Conservation (phyloP, 2,113 vertebrate species). For the Oreochromis tanganicae region DNA sequence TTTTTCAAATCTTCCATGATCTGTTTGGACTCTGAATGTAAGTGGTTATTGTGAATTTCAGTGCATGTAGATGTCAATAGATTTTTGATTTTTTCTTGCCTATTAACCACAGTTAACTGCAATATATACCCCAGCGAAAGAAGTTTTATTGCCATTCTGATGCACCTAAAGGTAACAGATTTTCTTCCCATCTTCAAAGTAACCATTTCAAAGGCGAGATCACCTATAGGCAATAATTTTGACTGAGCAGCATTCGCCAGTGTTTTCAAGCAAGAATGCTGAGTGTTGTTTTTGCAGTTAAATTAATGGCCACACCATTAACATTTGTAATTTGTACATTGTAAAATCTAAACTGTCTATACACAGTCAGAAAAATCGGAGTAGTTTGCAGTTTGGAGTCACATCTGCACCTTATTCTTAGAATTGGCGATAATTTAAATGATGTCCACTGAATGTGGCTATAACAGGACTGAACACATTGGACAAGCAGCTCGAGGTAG, state of each 20-base stretch:
- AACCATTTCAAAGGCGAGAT: not conserved
- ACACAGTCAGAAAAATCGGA: not conserved
- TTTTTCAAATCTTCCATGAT: not conserved
- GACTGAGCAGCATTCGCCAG: not conserved
- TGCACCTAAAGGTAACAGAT: not conserved
- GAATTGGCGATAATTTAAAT: not conserved
- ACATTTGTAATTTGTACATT: not conserved
- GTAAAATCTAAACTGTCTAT: not conserved
- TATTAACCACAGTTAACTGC: not conserved
- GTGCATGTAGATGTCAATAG: not conserved
- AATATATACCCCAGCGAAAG: rapidly evolving
- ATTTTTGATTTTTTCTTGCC: not conserved
- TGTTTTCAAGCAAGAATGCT: not conserved
- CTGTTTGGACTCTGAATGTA: not conserved
- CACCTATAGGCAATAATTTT: not conserved
- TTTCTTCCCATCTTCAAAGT: not conserved
- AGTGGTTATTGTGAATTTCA: not conserved
- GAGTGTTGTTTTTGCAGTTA: not conserved
- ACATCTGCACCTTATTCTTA: not conserved
- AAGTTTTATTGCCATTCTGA: not conserved
- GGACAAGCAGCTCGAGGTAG: not conserved
- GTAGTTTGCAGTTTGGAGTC: not conserved
- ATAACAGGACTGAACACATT: not conserved
- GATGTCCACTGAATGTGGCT: not conserved
- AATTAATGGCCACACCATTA: not conserved